Evolutionary conservation across 2,113 vertebrate genomes (phyloP).

Genomic region (Lepus europaeus): DNA sequence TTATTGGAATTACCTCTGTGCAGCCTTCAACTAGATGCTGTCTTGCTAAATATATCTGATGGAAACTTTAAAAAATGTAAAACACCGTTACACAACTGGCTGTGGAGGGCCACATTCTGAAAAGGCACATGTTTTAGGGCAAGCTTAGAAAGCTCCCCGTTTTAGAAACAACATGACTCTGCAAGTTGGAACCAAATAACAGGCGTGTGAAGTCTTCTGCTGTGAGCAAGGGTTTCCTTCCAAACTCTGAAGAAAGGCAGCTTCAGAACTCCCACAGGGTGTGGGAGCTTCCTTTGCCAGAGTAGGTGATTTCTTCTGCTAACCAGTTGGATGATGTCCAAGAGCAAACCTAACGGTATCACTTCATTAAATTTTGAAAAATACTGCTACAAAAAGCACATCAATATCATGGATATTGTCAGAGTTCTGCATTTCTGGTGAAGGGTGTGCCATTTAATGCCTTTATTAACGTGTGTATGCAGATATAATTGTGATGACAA

Average conservation of each 20-base stretch:
- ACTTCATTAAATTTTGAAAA: conserved; percentile 69
- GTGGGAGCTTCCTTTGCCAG: conserved; percentile 49
- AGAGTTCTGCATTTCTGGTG: not conserved
- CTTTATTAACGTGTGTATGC: not conserved
- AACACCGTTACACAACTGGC: not conserved
- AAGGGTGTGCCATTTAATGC: not conserved
- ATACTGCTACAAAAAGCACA: not conserved
- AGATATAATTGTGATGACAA: not conserved
- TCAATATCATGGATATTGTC: not conserved
- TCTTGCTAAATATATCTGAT: not conserved
- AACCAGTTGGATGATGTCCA: conserved; percentile 58
- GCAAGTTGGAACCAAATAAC: conserved; percentile 73
- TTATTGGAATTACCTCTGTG: not conserved
- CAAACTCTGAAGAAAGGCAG: conserved; percentile 45
- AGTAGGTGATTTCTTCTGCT: conserved; percentile 56
- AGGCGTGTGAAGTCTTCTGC: conserved; percentile 73
- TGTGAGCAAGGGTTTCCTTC: conserved; percentile 78
- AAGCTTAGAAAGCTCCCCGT: conserved; percentile 30
- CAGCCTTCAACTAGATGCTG: conserved; percentile 8
- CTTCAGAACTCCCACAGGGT: not conserved
- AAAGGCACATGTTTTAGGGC: not conserved
- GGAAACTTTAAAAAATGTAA: conserved; percentile 38
- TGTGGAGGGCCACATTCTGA: not conserved
- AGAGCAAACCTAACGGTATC: conserved; percentile 67
- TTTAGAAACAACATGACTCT: conserved; percentile 75